Conservation (phyloP, 2,888 invertebrate species). For the Deroplatys truncata region DNA sequence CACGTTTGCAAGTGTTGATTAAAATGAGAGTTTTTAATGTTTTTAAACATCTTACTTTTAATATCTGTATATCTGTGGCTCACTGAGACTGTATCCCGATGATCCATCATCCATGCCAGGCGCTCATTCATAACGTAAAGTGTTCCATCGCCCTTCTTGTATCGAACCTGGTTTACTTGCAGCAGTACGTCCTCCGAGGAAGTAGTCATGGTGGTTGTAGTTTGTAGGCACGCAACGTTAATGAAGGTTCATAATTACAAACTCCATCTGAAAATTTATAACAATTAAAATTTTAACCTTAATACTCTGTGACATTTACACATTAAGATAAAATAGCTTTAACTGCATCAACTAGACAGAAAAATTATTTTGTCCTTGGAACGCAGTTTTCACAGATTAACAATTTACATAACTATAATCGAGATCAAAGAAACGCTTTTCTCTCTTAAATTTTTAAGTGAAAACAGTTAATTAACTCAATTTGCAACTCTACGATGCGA, state of each 20-base stretch:
- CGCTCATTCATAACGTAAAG: constrained; percentile 94
- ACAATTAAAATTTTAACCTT: background rate
- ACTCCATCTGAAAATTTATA: background rate
- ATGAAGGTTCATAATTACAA: background rate
- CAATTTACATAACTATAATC: too few species aligned
- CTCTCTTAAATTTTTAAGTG: too few species aligned
- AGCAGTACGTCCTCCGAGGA: constrained; percentile 93
- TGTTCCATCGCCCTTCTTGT: constrained; percentile 94
- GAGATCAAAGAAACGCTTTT: too few species aligned
- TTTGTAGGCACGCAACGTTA: background rate
- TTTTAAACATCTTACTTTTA: constrained; percentile 62
- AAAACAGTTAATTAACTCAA: too few species aligned
- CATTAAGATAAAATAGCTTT: background rate
- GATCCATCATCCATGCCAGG: constrained; percentile 94
- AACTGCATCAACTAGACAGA: background rate
- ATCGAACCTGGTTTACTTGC: constrained; percentile 87
- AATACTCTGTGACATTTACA: background rate
- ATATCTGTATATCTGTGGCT: constrained; percentile 94
- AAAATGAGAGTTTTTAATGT: background rate
- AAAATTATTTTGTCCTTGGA: background rate
- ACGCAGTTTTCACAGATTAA: background rate
- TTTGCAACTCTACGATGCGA: background rate
- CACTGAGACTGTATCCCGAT: constrained; percentile 85
- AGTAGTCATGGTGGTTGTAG: constrained; percentile 64
- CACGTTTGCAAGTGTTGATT: background rate